Evolutionary conservation across 2,888 invertebrate genomes (phyloP).

Genomic region (Philaethria dido): DNA sequence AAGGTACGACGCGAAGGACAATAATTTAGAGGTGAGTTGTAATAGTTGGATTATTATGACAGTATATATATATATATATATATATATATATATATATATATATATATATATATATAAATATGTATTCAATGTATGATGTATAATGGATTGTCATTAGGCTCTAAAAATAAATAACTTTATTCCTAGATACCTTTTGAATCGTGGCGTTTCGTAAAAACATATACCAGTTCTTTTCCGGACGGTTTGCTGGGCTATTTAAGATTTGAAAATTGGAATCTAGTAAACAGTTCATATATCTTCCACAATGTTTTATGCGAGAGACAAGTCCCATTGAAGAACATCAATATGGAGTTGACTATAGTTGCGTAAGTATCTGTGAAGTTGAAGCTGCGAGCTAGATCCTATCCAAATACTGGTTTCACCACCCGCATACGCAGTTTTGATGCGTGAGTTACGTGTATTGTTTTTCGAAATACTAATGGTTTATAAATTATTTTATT

Average conservation of each 20-base stretch:
- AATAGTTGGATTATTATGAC: neutral
- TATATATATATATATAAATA: no score
- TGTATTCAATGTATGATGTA: no score
- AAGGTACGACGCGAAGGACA: conserved; percentile 55
- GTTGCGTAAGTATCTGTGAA: conserved; percentile 55
- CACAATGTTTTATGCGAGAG: conserved; percentile 73
- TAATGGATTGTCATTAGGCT: no score
- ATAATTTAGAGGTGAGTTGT: conserved; percentile 52
- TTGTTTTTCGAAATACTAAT: no score
- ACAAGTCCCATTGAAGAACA: conserved; percentile 53
- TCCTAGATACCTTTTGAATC: conserved; percentile 57
- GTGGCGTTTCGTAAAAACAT: conserved; percentile 65
- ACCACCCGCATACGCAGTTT: no score
- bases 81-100: no score
- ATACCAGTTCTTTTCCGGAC: no score
- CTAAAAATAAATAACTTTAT: no score
- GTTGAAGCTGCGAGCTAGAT: neutral
- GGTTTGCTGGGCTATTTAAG: conserved; percentile 59
- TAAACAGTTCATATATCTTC: conserved; percentile 65
- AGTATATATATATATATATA: no score
- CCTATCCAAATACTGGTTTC: no score
- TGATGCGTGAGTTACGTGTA: no score
- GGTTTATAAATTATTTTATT: no score
- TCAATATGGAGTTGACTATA: conserved; percentile 57
- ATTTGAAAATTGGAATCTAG: conserved; percentile 63